phyloP scores from a whole-genome alignment of 1,140 invertebrate species.

The Cydia amplana region DNA sequence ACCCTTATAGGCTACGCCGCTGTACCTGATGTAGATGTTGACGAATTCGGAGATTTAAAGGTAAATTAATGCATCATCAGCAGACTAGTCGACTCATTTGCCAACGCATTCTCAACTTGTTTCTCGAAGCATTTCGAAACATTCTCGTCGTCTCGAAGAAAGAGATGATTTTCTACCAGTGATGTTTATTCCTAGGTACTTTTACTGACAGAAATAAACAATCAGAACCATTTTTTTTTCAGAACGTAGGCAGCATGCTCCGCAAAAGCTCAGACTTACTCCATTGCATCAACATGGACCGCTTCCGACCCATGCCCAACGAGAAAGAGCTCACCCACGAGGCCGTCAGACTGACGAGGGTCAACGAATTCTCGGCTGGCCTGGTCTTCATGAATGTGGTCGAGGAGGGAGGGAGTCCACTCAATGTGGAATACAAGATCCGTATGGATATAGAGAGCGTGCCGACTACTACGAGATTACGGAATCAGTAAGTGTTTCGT shows the following conservation, averaged over 20 bases:
- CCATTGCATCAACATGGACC: slow-evolving; percentile 82
- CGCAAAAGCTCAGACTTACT: slow-evolving; percentile 74
- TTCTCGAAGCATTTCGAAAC: too few species aligned
- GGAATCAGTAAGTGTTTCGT: slow-evolving; percentile 69
- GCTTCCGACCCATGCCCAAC: slow-evolving; percentile 76
- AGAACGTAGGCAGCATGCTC: slow-evolving; percentile 57
- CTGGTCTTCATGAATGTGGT: slow-evolving; percentile 71
- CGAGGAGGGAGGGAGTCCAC: slow-evolving; percentile 50
- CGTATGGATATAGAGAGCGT: slow-evolving; percentile 85
- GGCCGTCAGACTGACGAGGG: slow-evolving; percentile 78
- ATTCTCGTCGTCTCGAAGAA: too few species aligned
- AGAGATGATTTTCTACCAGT: too few species aligned
- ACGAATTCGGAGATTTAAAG: not conserved
- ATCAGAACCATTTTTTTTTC: slow-evolving; percentile 21
- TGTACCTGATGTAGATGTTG: slow-evolving; percentile 51
- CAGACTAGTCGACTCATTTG: too few species aligned
- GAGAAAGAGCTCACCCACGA: slow-evolving; percentile 77
- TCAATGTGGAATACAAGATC: slow-evolving; percentile 81
- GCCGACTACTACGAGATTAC: slow-evolving; percentile 81
- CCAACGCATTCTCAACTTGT: too few species aligned
- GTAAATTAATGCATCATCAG: not conserved
- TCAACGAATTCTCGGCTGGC: slow-evolving; percentile 81
- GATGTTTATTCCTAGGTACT: too few species aligned
- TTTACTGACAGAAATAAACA: not conserved
- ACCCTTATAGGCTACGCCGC: slow-evolving; percentile 48